Evolutionary conservation across 2,888 invertebrate genomes (phyloP), one percentile per base, ranked within the genome.

Genomic region (Corbicula japonica): DNA sequence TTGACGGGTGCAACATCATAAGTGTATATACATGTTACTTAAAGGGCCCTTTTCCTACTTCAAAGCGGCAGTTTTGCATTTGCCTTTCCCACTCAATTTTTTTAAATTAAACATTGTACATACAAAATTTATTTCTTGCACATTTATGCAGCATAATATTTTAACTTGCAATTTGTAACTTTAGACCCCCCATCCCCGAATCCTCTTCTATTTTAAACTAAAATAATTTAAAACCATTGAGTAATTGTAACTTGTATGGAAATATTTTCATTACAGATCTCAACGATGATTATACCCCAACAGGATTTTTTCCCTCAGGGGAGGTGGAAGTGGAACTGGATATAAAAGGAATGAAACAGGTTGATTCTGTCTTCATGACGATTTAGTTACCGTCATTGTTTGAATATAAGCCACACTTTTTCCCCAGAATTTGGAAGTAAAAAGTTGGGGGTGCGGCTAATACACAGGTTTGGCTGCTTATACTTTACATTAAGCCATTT

Each of bases 331-430:
- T 77, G 2, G 80, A 78, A 38, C 28, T 75, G 38, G 80, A 80
- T 46, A 56, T 63, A 34, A 66, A 80, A 30, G 85, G 85, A 38
- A 80, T 85, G 21, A 70, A 66, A 38, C 75, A 79, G 75, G 84
- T 82, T 41, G 62, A 66, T n/a, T n/a, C n/a, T 61, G 35, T 8
- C 10, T 50, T 8, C 21, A 21, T 50, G 8, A 38, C 8, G 41
- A 8, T 12, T 8, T 38, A 38, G 15, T 8, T 12, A 38, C 10
- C 15, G 41, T 38, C 15, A 38, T 12, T 38, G 41, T 38, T 12
- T 8, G 15, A 38, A 15, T 8, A 12, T 6, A 50, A 50, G 8
- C 8, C n/a, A 21, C 6, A 8, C 23, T 15, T n/a, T 50, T 21
- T n/a, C n/a, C 10, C 15, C 38, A 8, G 38, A n/a, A n/a, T n/a